Conservation (phyloP, 2,888 invertebrate species). For the Dynastes hyllus region DNA sequence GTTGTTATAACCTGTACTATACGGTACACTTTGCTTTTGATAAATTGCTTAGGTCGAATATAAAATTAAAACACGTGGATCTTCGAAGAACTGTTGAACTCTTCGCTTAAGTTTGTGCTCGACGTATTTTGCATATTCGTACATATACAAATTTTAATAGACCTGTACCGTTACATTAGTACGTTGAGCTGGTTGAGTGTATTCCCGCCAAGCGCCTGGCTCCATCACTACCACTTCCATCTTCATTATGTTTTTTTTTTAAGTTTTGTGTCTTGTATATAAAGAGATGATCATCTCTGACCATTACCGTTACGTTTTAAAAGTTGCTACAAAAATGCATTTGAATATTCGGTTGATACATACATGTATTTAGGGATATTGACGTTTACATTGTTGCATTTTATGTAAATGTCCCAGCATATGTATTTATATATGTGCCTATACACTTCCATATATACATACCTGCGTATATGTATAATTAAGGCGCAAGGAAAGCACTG, state of each 20-base stretch:
- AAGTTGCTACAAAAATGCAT: slow-evolving; percentile 17
- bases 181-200: slow-evolving; percentile 3
- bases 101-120: slow-evolving; percentile 2
- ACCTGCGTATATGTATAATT: not conserved
- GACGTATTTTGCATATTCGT: slow-evolving; percentile 40
- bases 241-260: not conserved
- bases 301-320: slow-evolving; percentile 7
- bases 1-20: no score
- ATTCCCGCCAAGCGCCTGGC: not conserved
- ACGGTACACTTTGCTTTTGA: not conserved
- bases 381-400: not conserved
- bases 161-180: slow-evolving; percentile 32
- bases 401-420: not conserved
- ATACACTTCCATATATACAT: not conserved
- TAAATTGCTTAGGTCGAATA: slow-evolving; percentile 3
- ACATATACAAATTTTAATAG: slow-evolving; percentile 40
- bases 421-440: not conserved
- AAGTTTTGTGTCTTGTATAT: not conserved
- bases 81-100: not conserved
- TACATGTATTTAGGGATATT: not conserved
- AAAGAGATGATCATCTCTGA: no score
- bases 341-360: slow-evolving; percentile 1
- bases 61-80: slow-evolving; percentile 27
- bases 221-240: not conserved
- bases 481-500: slow-evolving; percentile 21